Conservation (phyloP, 2,113 vertebrate genomes). For the Aegotheles bennettii region DNA sequence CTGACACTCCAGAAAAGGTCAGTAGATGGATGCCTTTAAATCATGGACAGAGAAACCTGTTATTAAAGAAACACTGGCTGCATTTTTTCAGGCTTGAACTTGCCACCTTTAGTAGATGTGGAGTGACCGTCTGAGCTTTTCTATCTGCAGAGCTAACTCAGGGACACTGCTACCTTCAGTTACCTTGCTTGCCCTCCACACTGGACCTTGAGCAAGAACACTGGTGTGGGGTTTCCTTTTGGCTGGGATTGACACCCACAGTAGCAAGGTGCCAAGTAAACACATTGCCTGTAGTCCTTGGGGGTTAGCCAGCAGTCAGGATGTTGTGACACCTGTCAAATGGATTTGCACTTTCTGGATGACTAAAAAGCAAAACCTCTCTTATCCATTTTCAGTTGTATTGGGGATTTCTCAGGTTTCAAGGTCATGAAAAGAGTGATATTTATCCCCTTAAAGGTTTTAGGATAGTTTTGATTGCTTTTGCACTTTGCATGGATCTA, state of each 20-base stretch:
- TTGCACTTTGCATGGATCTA: conserved; percentile 3
- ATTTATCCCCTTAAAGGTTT: conserved; percentile 2
- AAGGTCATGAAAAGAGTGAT: conserved; percentile 55
- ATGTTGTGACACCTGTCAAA: conserved; percentile 68
- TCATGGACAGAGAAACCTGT: not conserved
- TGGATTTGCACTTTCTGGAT: conserved; percentile 46
- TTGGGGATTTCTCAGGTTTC: conserved; percentile 65
- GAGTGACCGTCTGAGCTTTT: not conserved
- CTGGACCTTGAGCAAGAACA: not conserved
- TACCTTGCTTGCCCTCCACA: not conserved
- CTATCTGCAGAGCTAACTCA: not conserved
- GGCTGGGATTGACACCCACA: not conserved
- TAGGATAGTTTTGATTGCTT: conserved; percentile 11
- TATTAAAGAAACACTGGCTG: not conserved
- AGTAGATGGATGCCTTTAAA: not conserved
- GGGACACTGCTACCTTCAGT: not conserved
- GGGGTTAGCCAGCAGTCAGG: conserved; percentile 22
- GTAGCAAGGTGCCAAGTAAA: conserved; percentile 7
- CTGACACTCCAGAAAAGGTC: not conserved
- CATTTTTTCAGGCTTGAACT: not conserved
- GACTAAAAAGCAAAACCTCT: conserved; percentile 39
- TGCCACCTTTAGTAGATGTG: rapidly evolving
- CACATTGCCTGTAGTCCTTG: not conserved
- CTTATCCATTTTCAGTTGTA: conserved; percentile 52
- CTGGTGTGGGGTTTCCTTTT: conserved; percentile 11